phyloP scores from a whole-genome alignment of 64 coral and sea anemone genomes.

The Porites lutea region DNA sequence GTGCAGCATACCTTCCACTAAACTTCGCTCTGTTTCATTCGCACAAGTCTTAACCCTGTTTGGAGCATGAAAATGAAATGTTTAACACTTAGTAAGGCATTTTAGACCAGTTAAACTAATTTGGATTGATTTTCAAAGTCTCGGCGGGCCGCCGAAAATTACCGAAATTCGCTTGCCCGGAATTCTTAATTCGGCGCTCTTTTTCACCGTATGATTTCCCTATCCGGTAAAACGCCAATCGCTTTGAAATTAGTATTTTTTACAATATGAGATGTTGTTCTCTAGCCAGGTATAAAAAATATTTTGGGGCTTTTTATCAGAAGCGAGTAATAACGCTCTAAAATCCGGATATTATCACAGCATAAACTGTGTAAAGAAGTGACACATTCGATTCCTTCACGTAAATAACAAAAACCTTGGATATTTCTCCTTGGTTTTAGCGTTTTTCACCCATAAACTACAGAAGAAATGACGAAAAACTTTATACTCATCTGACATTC shows the following conservation, averaged over 20 bases:
- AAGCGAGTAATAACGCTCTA: too few relatives aligned
- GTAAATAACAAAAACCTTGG: neutral
- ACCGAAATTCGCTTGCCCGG: neutral
- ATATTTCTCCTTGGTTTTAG: neutral
- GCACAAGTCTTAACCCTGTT: neutral
- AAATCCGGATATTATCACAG: too few relatives aligned
- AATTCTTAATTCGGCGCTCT: neutral
- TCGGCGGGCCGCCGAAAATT: neutral
- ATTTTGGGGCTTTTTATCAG: too few relatives aligned
- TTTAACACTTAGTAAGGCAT: neutral
- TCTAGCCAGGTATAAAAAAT: too few relatives aligned
- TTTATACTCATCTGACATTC: too few relatives aligned
- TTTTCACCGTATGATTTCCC: slow-evolving; percentile 7
- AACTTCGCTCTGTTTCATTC: slow-evolving; percentile 4
- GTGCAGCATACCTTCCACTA: neutral
- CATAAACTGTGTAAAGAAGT: neutral
- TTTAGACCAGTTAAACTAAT: neutral
- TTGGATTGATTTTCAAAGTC: neutral
- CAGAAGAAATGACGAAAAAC: neutral
- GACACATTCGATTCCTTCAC: slow-evolving; percentile 2
- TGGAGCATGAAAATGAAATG: neutral
- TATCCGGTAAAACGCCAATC: neutral
- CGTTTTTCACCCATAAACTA: neutral
- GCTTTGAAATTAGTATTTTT: neutral
- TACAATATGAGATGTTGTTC: neutral